phyloP scores from a whole-genome alignment of 2,113 vertebrate species.

The Chloropsis cyanopogon region DNA sequence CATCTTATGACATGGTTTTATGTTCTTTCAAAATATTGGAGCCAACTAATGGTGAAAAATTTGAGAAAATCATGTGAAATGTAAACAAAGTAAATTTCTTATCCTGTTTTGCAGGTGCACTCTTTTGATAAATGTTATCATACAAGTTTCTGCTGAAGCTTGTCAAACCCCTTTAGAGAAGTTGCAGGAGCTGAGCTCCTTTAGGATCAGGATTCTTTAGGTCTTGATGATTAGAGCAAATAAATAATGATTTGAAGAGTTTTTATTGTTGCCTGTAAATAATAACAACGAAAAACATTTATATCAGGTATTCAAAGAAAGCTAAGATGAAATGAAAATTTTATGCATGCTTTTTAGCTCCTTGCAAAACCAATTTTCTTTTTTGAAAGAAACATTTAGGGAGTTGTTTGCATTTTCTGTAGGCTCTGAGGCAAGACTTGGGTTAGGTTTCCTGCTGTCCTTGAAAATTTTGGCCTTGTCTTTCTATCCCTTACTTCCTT shows the following conservation, averaged over 20 bases:
- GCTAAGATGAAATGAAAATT: background rate
- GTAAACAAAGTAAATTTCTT: background rate
- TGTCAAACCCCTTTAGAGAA: background rate
- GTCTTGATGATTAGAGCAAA: background rate
- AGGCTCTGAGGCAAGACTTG: background rate
- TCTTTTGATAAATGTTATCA: background rate
- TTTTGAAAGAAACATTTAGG: background rate
- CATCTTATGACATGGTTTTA: background rate
- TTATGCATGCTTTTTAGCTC: background rate
- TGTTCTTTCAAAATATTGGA: background rate
- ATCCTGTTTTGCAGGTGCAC: background rate
- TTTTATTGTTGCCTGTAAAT: background rate
- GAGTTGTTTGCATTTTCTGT: background rate
- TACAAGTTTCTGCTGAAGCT: background rate
- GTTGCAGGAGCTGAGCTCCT: background rate
- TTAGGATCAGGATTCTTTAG: background rate
- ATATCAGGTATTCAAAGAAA: background rate
- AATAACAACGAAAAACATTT: background rate
- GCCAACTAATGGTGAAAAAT: slow-evolving; percentile 4
- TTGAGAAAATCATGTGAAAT: background rate
- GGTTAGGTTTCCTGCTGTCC: background rate
- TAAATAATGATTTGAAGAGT: background rate
- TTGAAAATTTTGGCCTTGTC: background rate
- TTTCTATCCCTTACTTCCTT: background rate
- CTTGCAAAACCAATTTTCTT: background rate